These are phyloP conservation scores for Atrina japonica DNA, from an alignment of 2,888 invertebrate genomes.

Conservation along the genomic window DNA sequence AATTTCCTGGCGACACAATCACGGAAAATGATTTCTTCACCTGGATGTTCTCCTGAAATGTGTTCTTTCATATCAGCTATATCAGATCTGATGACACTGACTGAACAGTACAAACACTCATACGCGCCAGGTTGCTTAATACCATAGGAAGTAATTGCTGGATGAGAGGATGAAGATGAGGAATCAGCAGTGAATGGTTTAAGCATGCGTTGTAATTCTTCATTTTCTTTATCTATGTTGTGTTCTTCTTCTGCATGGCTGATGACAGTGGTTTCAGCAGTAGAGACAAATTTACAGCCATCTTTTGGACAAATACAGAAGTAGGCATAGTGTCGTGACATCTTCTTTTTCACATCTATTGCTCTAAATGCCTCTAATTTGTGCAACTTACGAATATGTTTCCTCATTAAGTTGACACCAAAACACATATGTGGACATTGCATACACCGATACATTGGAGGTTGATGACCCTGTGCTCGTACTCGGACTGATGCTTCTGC, in stretches of 20 bases:
- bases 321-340: slow-evolving; percentile 32
- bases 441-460: slow-evolving; percentile 54
- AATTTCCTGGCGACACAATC: slow-evolving; percentile 59
- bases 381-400: slow-evolving; percentile 49
- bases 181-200: slow-evolving; percentile 18
- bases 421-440: slow-evolving; percentile 51
- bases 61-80: slow-evolving; percentile 61
- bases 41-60: slow-evolving; percentile 51
- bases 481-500: slow-evolving; percentile 50
- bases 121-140: slow-evolving; percentile 27
- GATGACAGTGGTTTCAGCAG: slow-evolving; percentile 38
- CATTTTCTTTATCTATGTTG: slow-evolving; percentile 32
- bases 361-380: slow-evolving; percentile 42
- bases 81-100: slow-evolving; percentile 32
- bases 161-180: slow-evolving; percentile 15
- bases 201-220: slow-evolving; percentile 37
- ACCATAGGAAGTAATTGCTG: slow-evolving; percentile 5
- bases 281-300: slow-evolving; percentile 35
- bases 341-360: slow-evolving; percentile 50
- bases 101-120: slow-evolving; percentile 55
- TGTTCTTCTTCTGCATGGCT: slow-evolving; percentile 54
- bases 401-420: slow-evolving; percentile 53
- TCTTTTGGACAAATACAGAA: slow-evolving; percentile 50
- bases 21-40: slow-evolving; percentile 58
- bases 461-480: slow-evolving; percentile 46